Conservation (phyloP, 1,140 invertebrate genomes). For the Ladona fulva region DNA sequence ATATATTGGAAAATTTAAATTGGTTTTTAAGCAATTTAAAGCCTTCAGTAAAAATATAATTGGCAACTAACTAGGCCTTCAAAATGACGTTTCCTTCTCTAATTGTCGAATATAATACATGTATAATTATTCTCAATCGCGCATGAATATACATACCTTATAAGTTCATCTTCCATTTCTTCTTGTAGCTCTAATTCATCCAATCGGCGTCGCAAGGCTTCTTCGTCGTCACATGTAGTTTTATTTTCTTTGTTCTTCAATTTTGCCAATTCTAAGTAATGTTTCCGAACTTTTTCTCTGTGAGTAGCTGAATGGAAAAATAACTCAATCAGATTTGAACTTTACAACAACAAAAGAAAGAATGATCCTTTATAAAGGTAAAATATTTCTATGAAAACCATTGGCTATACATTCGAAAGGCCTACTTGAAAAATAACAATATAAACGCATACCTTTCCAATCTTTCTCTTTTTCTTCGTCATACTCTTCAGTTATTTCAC, state of each 20-base stretch:
- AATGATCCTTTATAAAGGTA: no score
- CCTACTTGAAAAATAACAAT: no score
- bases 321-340: neutral
- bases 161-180: conserved; percentile 40
- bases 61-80: no score
- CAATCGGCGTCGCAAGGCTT: conserved; percentile 40
- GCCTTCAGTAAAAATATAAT: no score
- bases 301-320: conserved; percentile 38
- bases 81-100: no score
- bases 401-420: no score
- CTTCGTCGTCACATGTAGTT: conserved; percentile 32
- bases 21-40: no score
- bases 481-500: conserved; percentile 46
- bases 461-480: conserved; percentile 42
- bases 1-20: no score
- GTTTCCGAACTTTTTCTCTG: conserved; percentile 38
- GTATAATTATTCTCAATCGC: no score
- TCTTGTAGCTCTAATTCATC: conserved; percentile 46
- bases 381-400: no score
- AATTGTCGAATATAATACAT: no score
- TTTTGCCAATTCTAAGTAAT: conserved; percentile 37
- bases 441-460: conserved; percentile 43
- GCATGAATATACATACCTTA: neutral
- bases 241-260: conserved; percentile 31
- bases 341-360: no score